Conservation (phyloP, 2,888 invertebrate genomes). For the Matsumyia berberina region DNA sequence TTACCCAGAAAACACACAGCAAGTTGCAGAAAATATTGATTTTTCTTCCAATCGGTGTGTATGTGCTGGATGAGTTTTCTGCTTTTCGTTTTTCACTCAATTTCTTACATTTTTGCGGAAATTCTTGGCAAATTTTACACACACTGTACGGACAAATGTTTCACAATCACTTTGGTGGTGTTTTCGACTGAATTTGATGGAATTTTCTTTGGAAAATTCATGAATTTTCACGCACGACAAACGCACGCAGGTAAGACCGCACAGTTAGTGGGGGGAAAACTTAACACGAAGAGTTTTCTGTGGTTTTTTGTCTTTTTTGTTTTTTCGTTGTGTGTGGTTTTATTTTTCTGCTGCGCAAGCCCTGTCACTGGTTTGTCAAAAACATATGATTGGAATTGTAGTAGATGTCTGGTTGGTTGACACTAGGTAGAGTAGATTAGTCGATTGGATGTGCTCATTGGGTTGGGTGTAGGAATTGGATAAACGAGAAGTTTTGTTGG, state of each 20-base stretch:
- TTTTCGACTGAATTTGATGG: slow-evolving; percentile 18
- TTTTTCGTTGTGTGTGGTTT: slow-evolving; percentile 46
- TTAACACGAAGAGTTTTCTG: slow-evolving; percentile 34
- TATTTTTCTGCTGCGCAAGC: slow-evolving; percentile 56
- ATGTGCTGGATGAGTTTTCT: slow-evolving; percentile 47
- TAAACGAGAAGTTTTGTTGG: not conserved
- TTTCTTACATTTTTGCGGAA: slow-evolving; percentile 60
- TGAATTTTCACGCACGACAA: slow-evolving; percentile 47
- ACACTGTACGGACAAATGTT: not conserved
- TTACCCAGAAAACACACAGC: not conserved
- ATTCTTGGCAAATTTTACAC: slow-evolving; percentile 27
- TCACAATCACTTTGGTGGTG: slow-evolving; percentile 10
- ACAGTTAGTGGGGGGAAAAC: slow-evolving; percentile 43
- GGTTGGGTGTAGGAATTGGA: slow-evolving; percentile 12
- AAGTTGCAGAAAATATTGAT: slow-evolving; percentile 72
- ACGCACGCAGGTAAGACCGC: slow-evolving; percentile 45
- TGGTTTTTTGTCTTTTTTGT: slow-evolving; percentile 31
- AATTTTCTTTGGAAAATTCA: slow-evolving; percentile 58
- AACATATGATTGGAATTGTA: slow-evolving; percentile 65
- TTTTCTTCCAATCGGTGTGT: slow-evolving; percentile 68
- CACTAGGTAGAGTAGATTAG: slow-evolving; percentile 43
- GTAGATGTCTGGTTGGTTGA: slow-evolving; percentile 41
- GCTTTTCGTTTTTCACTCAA: slow-evolving; percentile 28
- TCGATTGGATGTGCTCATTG: slow-evolving; percentile 5
- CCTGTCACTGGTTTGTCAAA: slow-evolving; percentile 49